Evolutionary conservation across 1,140 invertebrate genomes (phyloP), one percentile per base, ranked within the genome.

Genomic region (Drosophila truncata): DNA sequence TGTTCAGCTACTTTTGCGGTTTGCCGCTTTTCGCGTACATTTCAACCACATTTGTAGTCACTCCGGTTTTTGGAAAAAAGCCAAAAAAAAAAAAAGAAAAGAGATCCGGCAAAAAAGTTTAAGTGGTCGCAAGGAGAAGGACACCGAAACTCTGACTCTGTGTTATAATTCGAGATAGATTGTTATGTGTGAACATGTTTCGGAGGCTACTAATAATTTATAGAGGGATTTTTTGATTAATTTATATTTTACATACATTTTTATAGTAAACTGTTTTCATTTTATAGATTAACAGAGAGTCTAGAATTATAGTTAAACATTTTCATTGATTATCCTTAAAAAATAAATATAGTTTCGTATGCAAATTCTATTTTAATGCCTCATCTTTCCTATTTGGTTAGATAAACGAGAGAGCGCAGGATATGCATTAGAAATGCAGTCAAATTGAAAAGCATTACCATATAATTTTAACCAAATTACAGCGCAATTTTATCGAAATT

Each of bases 1-100:
- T 88, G 81, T 90, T 88, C 80, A 87, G 81, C 80, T 87, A 87
- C 84, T 87, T 87, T 87, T 87, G 84, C 84, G 84, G 84, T 84
- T 84, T 87, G 80, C 84, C 84, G 85, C 84, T 87, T 87, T 88
- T 80, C 84, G 80, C 84, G 85, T 74, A 84, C 81, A 87, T 88
- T 88, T 84, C 85, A 88, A 84, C 84, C 84, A 65, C 84, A 87
- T 87, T 87, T 87, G 80, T 88, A 87, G 84, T 87, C 77, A 84
- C 77, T 88, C 72, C 55, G 73, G 66, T 85, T 55, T 88, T 29
- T 29, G 85, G 84, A 85, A 69, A 80, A 61, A 66, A 59, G 84
- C 84, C 84, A 71, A 74, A 86, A 78, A 86, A 35, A 14, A n/a
- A 25, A 13, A 23, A 71, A 74, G 82, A 78, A 86, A 35, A 14